These are phyloP conservation scores for Lissocephala sabroskyi DNA, from an alignment of 2,888 invertebrate genomes.

Conservation along the genomic window DNA sequence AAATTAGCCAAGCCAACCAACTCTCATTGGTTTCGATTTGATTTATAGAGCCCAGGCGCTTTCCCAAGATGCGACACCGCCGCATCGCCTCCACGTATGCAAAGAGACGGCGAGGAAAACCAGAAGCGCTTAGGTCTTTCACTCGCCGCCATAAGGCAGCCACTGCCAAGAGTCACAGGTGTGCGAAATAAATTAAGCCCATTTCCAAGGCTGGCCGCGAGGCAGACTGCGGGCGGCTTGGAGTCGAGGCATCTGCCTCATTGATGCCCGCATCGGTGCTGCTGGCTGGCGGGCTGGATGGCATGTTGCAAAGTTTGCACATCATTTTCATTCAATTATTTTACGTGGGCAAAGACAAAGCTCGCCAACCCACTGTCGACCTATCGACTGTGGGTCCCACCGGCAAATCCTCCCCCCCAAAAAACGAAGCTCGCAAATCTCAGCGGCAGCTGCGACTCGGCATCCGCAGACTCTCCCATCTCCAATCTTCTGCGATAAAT, in stretches of 20 bases:
- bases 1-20: slow-evolving; percentile 19
- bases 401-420: too few relatives aligned
- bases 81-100: slow-evolving; percentile 28
- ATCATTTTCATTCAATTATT: slow-evolving; percentile 33
- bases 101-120: slow-evolving; percentile 39
- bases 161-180: slow-evolving; percentile 46
- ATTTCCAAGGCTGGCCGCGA: slow-evolving; percentile 8
- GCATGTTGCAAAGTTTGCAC: slow-evolving; percentile 22
- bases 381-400: too few relatives aligned
- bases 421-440: slow-evolving; percentile 31
- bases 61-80: slow-evolving; percentile 28
- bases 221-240: background rate
- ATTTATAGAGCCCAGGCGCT: slow-evolving; percentile 42
- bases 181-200: slow-evolving; percentile 65
- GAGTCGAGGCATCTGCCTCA: slow-evolving; percentile 25
- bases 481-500: slow-evolving; percentile 12
- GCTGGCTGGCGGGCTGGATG: too few relatives aligned
- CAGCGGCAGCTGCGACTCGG: slow-evolving; percentile 25
- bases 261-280: slow-evolving; percentile 3
- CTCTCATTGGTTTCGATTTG: slow-evolving; percentile 56
- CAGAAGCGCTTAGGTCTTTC: slow-evolving; percentile 38
- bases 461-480: background rate
- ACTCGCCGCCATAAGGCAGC: slow-evolving; percentile 15
- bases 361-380: slow-evolving; percentile 5
- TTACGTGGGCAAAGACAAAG: slow-evolving; percentile 4